Evolutionary conservation across 2,888 invertebrate species (phyloP), one percentile per base, ranked within the genome.

Genomic region (Oxycera nigricornis): DNA sequence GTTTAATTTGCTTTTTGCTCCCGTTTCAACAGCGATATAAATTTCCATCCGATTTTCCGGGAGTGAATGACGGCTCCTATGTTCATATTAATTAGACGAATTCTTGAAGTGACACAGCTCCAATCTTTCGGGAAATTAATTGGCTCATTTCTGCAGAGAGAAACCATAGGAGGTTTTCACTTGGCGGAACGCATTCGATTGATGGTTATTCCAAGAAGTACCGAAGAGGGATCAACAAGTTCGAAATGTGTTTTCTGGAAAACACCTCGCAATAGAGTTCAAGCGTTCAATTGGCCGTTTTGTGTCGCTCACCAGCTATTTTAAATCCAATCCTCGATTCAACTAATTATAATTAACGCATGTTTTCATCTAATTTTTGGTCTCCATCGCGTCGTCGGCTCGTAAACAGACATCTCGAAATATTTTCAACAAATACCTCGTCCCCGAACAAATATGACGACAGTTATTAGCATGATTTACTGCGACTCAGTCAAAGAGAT

Each of bases 391-490:
- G n/a, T n/a, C n/a, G n/a, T n/a, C n/a, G n/a, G n/a, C n/a, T n/a
- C n/a, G n/a, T n/a, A n/a, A n/a, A n/a, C n/a, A n/a, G n/a, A n/a
- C n/a, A n/a, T n/a, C n/a, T n/a, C n/a, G n/a, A 46, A 46, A 46
- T 46, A 46, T 46, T 46, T 46, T n/a, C 46, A 65, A 24, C 24
- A 39, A 31, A 65, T 65, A 65, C 39, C 39, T 41, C 26, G 30
- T 65, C 65, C 20, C 9, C 24, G 39, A 65, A 41, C 65, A 65
- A 39, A 41, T 65, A 65, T 65, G 39, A 24, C 70, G 70, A 31
- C 35, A 70, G 30, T 52, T 31, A 70, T 70, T 55, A 55, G 20
- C 52, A 70, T 55, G 55, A 70, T 70, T 50, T 52, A 68, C 14
- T 39, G 39, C 30, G 31, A 70, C 35, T 52, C 30, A 35, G 1